Conservation (phyloP, 2,797 vertebrate genomes). For the Enteromius argenteus region DNA sequence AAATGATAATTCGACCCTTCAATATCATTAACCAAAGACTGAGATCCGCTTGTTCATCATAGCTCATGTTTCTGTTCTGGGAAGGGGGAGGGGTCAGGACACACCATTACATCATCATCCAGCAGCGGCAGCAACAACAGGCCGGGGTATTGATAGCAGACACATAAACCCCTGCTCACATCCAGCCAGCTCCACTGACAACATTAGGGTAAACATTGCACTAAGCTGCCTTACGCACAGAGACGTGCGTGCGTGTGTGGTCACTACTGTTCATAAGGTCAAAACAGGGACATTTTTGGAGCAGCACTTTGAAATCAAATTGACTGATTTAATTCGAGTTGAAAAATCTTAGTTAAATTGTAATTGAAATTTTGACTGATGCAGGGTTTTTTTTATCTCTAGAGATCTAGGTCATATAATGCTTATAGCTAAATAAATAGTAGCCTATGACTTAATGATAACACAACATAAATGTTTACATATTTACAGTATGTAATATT, state of each 20-base stretch:
- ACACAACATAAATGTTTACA: background rate
- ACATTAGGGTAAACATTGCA: constrained; percentile 21
- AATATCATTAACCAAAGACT: background rate
- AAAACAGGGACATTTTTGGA: background rate
- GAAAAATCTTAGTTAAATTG: background rate
- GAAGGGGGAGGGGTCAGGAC: constrained; percentile 20
- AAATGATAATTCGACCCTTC: background rate
- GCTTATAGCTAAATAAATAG: background rate
- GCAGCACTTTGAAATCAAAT: background rate
- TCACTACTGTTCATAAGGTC: background rate
- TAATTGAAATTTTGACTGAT: background rate
- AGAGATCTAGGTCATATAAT: background rate
- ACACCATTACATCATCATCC: constrained; percentile 45
- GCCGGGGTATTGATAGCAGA: constrained; percentile 5
- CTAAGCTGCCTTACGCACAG: background rate
- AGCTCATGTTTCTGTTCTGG: constrained; percentile 4
- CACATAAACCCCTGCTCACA: constrained; percentile 16
- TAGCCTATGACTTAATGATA: background rate
- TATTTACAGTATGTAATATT: background rate
- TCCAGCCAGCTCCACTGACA: constrained; percentile 11
- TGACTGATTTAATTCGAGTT: background rate
- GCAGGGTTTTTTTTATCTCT: background rate
- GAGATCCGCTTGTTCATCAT: background rate
- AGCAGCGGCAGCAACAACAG: background rate
- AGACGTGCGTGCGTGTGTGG: background rate